Percentiles rank a stretch among this genome's conserved stretches.
Conservation (phyloP, 2,797 vertebrate genomes). For the Pitangus sulphuratus region DNA sequence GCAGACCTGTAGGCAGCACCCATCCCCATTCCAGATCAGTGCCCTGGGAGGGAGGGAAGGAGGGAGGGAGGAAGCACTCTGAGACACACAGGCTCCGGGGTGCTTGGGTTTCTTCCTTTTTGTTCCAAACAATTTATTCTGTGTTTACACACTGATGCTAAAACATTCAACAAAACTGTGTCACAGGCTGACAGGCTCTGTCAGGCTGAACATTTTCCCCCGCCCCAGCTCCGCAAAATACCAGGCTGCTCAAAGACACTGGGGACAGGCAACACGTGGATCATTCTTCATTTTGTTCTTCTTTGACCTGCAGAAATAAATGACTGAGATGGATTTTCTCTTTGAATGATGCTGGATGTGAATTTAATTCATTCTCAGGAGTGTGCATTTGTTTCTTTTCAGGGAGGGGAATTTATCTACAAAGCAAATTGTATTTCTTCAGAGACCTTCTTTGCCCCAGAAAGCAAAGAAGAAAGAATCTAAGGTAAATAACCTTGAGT, state of each 20-base stretch:
- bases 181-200: neutral
- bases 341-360: neutral
- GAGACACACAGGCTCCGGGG: neutral
- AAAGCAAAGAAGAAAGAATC: slow-evolving; percentile 89
- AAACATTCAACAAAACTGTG: slow-evolving; percentile 17
- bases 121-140: neutral
- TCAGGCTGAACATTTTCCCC: neutral
- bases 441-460: slow-evolving; percentile 92
- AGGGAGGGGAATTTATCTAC: slow-evolving; percentile 95
- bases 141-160: neutral
- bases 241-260: neutral
- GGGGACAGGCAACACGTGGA: neutral
- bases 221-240: neutral
- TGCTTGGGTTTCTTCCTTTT: neutral
- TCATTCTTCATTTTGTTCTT: slow-evolving; percentile 31
- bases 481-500: slow-evolving; percentile 83
- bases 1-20: neutral
- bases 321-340: neutral
- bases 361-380: slow-evolving; percentile 38
- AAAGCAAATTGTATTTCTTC: slow-evolving; percentile 98
- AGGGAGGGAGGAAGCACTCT: neutral
- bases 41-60: accelerated
- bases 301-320: slow-evolving; percentile 40
- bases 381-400: slow-evolving; percentile 60
- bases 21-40: neutral